Evolutionary conservation across 2,888 invertebrate species (phyloP).

Genomic region (Idaea straminata): DNA sequence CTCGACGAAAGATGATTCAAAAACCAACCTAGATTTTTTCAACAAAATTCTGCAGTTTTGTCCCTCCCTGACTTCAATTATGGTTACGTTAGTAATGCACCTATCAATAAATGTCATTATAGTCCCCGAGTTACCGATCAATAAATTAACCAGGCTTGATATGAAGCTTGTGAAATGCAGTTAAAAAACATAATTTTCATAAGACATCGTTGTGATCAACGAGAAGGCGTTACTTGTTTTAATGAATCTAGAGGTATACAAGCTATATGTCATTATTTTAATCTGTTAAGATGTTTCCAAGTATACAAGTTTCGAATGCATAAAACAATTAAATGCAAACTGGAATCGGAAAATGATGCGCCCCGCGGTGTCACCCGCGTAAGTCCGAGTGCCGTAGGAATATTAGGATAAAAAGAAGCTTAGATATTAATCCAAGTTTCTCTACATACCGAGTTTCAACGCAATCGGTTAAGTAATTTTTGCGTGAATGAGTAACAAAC

Average conservation of each 20-base stretch:
- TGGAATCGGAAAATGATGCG: neutral
- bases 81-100: neutral
- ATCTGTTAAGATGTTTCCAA: neutral
- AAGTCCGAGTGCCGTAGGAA: too few relatives aligned
- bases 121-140: slow-evolving; percentile 22
- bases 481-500: too few relatives aligned
- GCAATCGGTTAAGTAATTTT: too few relatives aligned
- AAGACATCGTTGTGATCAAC: slow-evolving; percentile 14
- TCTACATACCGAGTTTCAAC: too few relatives aligned
- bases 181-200: slow-evolving; percentile 27
- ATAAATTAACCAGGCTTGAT: slow-evolving; percentile 30
- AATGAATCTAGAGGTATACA: slow-evolving; percentile 8
- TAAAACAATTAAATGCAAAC: neutral
- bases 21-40: too few relatives aligned
- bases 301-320: neutral
- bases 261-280: slow-evolving; percentile 13
- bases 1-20: too few relatives aligned
- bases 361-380: neutral
- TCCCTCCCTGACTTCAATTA: too few relatives aligned
- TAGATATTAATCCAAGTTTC: too few relatives aligned
- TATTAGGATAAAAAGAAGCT: too few relatives aligned
- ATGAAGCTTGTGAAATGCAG: slow-evolving; percentile 34
- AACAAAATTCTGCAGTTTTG: too few relatives aligned
- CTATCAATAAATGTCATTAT: slow-evolving; percentile 27
- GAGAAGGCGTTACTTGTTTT: slow-evolving; percentile 19